A percentile compares a stretch with the other conserved stretches of the same genome.
Evolutionary conservation across 1,140 invertebrate genomes (phyloP).

Genomic region (Cecropterus lyciades): DNA sequence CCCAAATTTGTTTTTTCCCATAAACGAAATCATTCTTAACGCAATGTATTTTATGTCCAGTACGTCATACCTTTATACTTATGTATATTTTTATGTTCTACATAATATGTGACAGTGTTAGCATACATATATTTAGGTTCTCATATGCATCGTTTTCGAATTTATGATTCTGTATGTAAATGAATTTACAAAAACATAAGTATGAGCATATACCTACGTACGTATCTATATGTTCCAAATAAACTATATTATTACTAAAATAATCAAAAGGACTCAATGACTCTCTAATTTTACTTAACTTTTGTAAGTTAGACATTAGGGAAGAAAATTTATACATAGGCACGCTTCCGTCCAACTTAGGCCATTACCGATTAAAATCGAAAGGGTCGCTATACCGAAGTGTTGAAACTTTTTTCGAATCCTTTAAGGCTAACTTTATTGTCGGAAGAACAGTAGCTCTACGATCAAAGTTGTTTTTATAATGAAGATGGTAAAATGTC

Average conservation of each 20-base stretch:
- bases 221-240: no score
- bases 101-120: no score
- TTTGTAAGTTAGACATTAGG: constrained; percentile 29
- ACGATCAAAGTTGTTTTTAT: constrained; percentile 1
- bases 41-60: no score
- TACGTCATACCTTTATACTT: no score
- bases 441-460: constrained; percentile 20
- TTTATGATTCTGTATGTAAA: no score
- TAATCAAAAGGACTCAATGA: constrained; percentile 19
- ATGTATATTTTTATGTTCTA: no score
- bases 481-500: neutral
- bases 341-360: constrained; percentile 31
- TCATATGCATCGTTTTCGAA: no score
- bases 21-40: no score
- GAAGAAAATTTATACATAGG: constrained; percentile 40
- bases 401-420: constrained; percentile 34
- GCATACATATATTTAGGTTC: no score
- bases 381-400: constrained; percentile 24
- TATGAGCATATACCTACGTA: no score
- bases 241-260: constrained; percentile 20
- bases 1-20: no score
- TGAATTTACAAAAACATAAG: no score
- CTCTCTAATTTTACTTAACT: constrained; percentile 26
- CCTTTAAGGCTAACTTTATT: constrained; percentile 34
- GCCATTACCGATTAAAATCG: constrained; percentile 35